Evolutionary conservation across 2,888 invertebrate genomes (phyloP).

Genomic region (Cheilosia urbana): DNA sequence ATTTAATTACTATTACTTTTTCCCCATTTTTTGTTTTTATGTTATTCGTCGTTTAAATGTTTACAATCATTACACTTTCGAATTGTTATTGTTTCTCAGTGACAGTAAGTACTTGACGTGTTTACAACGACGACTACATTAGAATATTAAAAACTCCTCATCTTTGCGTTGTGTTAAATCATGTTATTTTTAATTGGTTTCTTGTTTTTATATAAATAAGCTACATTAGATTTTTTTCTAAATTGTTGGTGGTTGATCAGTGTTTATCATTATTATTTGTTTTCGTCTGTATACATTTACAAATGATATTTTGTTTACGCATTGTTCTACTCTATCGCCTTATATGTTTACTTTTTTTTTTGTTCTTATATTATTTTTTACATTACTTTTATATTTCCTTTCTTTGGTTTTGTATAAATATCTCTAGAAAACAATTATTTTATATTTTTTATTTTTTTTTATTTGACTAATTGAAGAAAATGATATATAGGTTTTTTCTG

Average conservation of each 20-base stretch:
- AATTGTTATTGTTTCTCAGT: slow-evolving; percentile 41
- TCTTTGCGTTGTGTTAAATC: slow-evolving; percentile 55
- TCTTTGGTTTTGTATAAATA: slow-evolving; percentile 70
- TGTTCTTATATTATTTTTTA: slow-evolving; percentile 74
- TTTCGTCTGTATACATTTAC: slow-evolving; percentile 75
- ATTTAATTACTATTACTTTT: slow-evolving; percentile 60
- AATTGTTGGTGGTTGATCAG: slow-evolving; percentile 75
- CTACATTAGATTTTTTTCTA: slow-evolving; percentile 69
- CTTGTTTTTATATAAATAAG: slow-evolving; percentile 64
- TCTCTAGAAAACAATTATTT: slow-evolving; percentile 73
- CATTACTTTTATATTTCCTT: slow-evolving; percentile 64
- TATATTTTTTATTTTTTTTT: slow-evolving; percentile 64
- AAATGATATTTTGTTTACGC: slow-evolving; percentile 72
- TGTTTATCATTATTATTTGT: slow-evolving; percentile 74
- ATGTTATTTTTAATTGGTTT: slow-evolving; percentile 33
- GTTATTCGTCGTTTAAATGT: slow-evolving; percentile 30
- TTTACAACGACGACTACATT: slow-evolving; percentile 38
- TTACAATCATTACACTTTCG: slow-evolving; percentile 23
- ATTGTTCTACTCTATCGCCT: slow-evolving; percentile 69
- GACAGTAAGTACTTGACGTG: slow-evolving; percentile 24
- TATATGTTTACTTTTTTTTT: slow-evolving; percentile 53
- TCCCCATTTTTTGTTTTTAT: slow-evolving; percentile 13
- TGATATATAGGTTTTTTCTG: slow-evolving; percentile 72
- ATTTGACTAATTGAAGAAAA: slow-evolving; percentile 77
- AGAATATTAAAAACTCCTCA: slow-evolving; percentile 53